Percentiles rank a stretch among this genome's conserved stretches.
phyloP scores from a whole-genome alignment of 1,140 invertebrate genomes.

The Pomacea maculata region DNA sequence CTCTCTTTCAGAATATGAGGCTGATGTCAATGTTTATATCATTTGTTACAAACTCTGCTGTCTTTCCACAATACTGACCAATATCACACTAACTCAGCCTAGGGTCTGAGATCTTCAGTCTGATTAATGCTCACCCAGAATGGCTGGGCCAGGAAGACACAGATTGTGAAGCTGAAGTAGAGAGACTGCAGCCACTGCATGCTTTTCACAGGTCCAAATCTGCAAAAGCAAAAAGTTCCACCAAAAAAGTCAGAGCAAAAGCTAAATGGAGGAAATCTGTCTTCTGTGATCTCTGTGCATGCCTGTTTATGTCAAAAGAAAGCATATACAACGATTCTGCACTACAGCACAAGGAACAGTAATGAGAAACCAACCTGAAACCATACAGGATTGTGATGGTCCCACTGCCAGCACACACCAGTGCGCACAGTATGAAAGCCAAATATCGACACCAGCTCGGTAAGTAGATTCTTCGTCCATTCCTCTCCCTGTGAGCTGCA shows the following conservation, averaged over 20 bases:
- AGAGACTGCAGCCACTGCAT: constrained; percentile 63
- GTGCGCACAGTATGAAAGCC: constrained; percentile 53
- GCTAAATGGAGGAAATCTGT: no score
- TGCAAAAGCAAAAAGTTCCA: constrained; percentile 30
- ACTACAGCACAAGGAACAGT: no score
- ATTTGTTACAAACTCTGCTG: no score
- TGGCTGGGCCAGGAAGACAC: constrained; percentile 62
- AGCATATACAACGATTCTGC: neutral
- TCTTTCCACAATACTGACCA: neutral
- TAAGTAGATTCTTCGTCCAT: constrained; percentile 37
- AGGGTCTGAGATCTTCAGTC: neutral
- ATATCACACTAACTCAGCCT: neutral
- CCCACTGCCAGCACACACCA: constrained; percentile 44
- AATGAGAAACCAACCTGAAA: constrained; percentile 47
- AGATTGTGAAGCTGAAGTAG: constrained; percentile 62
- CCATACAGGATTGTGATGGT: constrained; percentile 58
- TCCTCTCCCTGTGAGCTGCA: constrained; percentile 23
- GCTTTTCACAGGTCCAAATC: constrained; percentile 57
- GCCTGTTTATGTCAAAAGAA: neutral
- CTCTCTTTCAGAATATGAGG: no score
- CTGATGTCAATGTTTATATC: no score
- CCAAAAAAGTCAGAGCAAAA: neutral
- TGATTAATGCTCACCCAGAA: constrained; percentile 48
- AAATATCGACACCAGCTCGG: constrained; percentile 59
- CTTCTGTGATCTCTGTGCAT: neutral